phyloP scores from a whole-genome alignment of 2,797 vertebrate species.

The Thunnus albacares region DNA sequence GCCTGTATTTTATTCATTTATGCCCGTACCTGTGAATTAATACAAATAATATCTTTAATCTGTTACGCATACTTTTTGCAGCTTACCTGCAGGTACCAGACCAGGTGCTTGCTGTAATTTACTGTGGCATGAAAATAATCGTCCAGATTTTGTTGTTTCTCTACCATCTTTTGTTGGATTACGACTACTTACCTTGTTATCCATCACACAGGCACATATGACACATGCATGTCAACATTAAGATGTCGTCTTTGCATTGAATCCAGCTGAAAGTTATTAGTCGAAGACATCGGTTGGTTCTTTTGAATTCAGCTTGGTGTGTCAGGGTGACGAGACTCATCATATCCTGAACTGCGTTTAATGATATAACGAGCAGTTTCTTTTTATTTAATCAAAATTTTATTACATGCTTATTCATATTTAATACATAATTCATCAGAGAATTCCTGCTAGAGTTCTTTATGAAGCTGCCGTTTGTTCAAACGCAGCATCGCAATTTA shows the following conservation, averaged over 20 bases:
- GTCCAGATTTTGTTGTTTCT: no score
- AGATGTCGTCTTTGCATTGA: background rate
- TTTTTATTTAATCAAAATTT: background rate
- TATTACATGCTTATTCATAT: background rate
- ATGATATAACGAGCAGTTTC: background rate
- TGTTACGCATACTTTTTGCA: no score
- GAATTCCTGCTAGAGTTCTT: background rate
- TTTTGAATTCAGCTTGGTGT: background rate
- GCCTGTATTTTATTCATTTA: no score
- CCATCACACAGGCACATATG: background rate
- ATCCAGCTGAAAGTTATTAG: no score
- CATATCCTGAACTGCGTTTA: background rate
- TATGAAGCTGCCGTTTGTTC: background rate
- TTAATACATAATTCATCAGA: background rate
- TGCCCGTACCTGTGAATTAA: no score
- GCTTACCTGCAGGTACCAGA: no score
- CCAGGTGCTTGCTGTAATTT: no score
- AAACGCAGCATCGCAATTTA: background rate
- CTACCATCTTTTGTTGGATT: no score
- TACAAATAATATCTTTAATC: no score
- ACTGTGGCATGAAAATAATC: no score
- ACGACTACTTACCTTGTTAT: background rate
- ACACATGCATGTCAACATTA: background rate
- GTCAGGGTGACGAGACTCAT: conserved; percentile 3
- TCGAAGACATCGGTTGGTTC: no score